Evolutionary conservation across 2,113 vertebrate genomes (phyloP).

Genomic region (Cinclus mexicanus): DNA sequence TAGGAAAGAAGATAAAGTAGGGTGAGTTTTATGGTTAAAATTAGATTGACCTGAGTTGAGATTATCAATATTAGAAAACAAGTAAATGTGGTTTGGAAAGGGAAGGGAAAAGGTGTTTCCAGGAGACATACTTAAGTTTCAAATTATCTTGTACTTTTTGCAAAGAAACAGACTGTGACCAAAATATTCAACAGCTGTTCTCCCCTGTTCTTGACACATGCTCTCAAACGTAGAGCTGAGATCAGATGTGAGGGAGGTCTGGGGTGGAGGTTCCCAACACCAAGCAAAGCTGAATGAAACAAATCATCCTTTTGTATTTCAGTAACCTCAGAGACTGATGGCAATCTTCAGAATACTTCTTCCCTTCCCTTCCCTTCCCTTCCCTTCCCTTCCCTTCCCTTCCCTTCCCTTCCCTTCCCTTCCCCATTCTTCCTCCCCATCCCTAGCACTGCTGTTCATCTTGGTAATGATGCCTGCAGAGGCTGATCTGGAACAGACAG

Average conservation of each 20-base stretch:
- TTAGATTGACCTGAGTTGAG: neutral
- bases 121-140: neutral
- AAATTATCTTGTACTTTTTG: neutral
- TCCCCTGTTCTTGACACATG: neutral
- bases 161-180: neutral
- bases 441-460: neutral
- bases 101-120: neutral
- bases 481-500: no score
- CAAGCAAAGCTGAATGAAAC: neutral
- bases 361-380: neutral
- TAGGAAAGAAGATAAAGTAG: neutral
- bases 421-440: neutral
- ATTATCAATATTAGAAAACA: neutral
- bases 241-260: neutral
- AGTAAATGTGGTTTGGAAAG: neutral
- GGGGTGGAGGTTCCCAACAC: neutral
- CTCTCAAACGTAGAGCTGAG: neutral
- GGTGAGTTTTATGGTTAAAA: neutral
- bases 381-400: neutral
- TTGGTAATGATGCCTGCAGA: neutral
- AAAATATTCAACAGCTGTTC: constrained; percentile 8
- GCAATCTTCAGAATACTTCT: neutral
- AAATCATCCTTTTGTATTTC: constrained; percentile 35
- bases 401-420: neutral
- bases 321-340: neutral